Percentiles rank a stretch among this genome's conserved stretches.
These are phyloP conservation scores for Marmota monax DNA, from an alignment of 2,113 vertebrate genomes.

Conservation along the genomic window DNA sequence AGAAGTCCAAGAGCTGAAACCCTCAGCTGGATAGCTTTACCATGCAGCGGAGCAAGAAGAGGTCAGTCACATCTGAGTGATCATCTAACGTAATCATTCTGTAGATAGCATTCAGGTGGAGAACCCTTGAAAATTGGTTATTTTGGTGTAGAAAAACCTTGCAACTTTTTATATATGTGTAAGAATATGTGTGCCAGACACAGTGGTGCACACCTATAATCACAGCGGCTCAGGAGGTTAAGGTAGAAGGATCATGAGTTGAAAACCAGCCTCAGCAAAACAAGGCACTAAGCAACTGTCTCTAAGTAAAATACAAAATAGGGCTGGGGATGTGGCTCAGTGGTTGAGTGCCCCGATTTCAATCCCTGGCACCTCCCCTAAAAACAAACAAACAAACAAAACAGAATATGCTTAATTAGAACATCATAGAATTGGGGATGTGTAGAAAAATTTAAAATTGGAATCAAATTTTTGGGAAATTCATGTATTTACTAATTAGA, in stretches of 20 bases:
- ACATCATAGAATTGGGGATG: neutral
- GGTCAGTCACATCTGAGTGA: neutral
- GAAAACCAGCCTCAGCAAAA: too few relatives aligned
- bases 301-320: too few relatives aligned
- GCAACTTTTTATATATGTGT: neutral
- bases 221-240: too few relatives aligned
- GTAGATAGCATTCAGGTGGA: fast-evolving
- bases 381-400: too few relatives aligned
- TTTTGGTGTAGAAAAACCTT: neutral
- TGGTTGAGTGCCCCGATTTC: too few relatives aligned
- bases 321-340: too few relatives aligned
- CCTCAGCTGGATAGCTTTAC: neutral
- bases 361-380: too few relatives aligned
- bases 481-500: neutral
- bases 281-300: too few relatives aligned
- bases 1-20: neutral
- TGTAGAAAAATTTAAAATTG: neutral
- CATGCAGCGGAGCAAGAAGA: fast-evolving
- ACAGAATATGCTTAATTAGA: neutral
- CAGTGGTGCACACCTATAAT: too few relatives aligned
- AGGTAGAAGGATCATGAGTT: too few relatives aligned
- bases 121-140: neutral
- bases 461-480: neutral
- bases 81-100: neutral
- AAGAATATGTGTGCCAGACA: too few relatives aligned